Evolutionary conservation across 2,797 vertebrate genomes (phyloP), one percentile per base, ranked within the genome.

Genomic region (Fratercula arctica): DNA sequence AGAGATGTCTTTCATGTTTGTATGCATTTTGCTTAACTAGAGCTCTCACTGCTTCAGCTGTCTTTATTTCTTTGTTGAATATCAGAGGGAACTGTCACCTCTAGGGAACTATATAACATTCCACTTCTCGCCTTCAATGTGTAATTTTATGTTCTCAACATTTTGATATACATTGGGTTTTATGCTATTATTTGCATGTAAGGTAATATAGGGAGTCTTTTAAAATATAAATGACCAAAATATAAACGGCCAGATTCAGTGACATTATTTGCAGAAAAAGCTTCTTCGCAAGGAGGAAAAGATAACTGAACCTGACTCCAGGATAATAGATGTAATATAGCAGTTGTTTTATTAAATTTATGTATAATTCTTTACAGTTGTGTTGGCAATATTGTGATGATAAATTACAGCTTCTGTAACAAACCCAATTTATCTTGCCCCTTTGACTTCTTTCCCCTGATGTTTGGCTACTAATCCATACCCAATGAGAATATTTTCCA

Each of bases 291-390:
- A 89, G 39, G 13, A 80, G 46, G 29, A 86, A 64, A 64, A 74
- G 41, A 43, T 63, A 88, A 85, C 20, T 1, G 9, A 78, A 85
- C n/a, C 56, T 61, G 72, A 69, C 46, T 78, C 29, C 16, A 35
- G 69, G 51, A 66, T 70, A 94, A 80, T 21, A 84, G 20, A 77
- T 85, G 54, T 69, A 63, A 91, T 89, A 73, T 21, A 78, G 46
- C 67, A 69, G 56, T 90, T 74, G n/a, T 88, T 94, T 79, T 82
- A 92, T 87, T 94, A 69, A 78, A 88, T 95, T 86, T 90, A 50
- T 78, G 57, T 82, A 39, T 82, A 70, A 85, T 70, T 90, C 20
- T 79, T 48, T 70, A 48, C 48, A 85, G 37, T 67, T 85, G 26
- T 70, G 39, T 67, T 82, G n/a, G 31, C 72, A 92, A 61, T 94